Conservation (phyloP, 2,888 invertebrate genomes). For the Bugulina stolonifera region DNA sequence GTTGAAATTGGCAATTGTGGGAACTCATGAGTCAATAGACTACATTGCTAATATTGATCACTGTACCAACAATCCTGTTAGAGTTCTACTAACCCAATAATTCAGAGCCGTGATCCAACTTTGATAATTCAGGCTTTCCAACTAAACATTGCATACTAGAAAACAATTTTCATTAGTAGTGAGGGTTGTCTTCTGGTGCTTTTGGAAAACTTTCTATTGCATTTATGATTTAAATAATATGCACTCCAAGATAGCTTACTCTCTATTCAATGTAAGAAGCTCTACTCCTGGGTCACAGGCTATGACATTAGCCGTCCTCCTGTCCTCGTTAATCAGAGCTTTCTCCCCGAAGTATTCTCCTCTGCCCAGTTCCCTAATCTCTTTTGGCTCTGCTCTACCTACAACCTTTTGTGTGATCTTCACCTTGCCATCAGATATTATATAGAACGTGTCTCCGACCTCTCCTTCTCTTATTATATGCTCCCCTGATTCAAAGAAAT, state of each 20-base stretch:
- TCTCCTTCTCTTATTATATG: slow-evolving; percentile 93
- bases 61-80: no score
- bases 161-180: no score
- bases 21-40: no score
- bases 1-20: no score
- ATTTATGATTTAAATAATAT: no score
- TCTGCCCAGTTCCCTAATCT: slow-evolving; percentile 77
- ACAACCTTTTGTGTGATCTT: slow-evolving; percentile 83
- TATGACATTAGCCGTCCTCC: slow-evolving; percentile 80
- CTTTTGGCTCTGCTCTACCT: slow-evolving; percentile 68
- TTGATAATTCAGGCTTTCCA: no score
- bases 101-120: no score
- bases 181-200: no score
- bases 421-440: slow-evolving; percentile 81
- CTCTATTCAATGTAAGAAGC: slow-evolving; percentile 78
- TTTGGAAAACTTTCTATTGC: no score
- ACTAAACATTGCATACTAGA: no score
- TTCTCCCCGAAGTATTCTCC: slow-evolving; percentile 98
- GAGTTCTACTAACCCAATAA: no score
- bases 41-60: no score
- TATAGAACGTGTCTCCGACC: slow-evolving; percentile 92
- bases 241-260: slow-evolving; percentile 58
- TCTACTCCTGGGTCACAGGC: slow-evolving; percentile 76
- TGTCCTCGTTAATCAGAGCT: slow-evolving; percentile 66
- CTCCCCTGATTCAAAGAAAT: slow-evolving; percentile 85